Evolutionary conservation across 2,888 invertebrate genomes (phyloP).

Genomic region (Dasysyrphus albostriatus): DNA sequence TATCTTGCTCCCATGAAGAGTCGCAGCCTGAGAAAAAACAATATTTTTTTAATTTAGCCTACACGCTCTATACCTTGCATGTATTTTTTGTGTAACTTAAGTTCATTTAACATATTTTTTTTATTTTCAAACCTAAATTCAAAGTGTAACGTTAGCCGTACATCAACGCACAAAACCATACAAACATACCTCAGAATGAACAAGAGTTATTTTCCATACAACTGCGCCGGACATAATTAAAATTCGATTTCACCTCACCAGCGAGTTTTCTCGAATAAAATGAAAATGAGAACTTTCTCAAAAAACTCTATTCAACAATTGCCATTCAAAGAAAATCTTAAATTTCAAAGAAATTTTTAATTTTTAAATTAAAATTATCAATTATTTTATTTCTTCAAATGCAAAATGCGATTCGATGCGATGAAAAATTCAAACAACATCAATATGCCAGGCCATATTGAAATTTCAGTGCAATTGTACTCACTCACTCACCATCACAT

Average conservation of each 20-base stretch:
- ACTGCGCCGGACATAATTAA: conserved; percentile 52
- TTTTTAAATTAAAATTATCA: background rate
- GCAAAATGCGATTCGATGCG: conserved; percentile 53
- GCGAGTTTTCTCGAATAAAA: background rate
- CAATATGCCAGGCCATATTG: background rate
- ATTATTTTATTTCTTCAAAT: background rate
- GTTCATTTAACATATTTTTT: background rate
- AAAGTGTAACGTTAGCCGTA: conserved; percentile 44
- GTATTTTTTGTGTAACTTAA: background rate
- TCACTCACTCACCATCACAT: background rate
- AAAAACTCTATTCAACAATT: background rate
- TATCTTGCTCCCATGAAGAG: too few relatives aligned
- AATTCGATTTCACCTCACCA: conserved; percentile 41
- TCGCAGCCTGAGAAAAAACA: too few relatives aligned
- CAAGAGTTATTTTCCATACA: conserved; percentile 26
- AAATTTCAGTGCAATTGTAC: conserved; percentile 49
- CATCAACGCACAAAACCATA: conserved; percentile 42
- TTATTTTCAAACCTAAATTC: conserved; percentile 18
- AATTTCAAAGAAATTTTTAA: background rate
- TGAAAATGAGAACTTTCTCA: background rate
- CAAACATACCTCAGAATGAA: conserved; percentile 31
- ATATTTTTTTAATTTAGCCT: too few relatives aligned
- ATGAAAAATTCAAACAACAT: conserved; percentile 19
- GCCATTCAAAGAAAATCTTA: background rate
- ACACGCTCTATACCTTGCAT: too few relatives aligned